Base-by-base conservation (phyloP, 2,888 invertebrate species). In the Coleophora flavipennella region DNA sequence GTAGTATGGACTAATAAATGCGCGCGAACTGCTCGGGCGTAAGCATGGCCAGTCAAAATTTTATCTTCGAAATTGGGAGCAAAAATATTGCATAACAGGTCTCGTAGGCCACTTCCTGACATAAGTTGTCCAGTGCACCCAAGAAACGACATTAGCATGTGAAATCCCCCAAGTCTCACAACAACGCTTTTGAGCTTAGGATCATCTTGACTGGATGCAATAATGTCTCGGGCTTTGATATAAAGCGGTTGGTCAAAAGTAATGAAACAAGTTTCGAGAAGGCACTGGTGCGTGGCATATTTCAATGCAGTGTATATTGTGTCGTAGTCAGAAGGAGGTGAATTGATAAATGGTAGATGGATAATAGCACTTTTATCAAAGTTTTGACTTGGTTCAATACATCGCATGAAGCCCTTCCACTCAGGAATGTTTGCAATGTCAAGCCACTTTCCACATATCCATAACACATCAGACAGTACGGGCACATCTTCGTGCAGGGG, bases 171-270 rank as follows among this genome's bases (percentile, higher is more conserved):
- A 14, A 69, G 50, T 53, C 44, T 53, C 8, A 65, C 53, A 43
- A 63, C 44, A 14, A 41, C n/a, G n/a, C n/a, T 41, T 25, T 49
- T 53, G 3, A 38, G 40, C 13, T 50, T 28, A 27, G 9, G 27
- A 8, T 6, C 7, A 14, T 45, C 36, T 45, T 47, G 40, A 37
- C 48, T 11, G 10, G 46, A 40, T 35, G 46, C 37, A 3, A 58
- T 48, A 28, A 67, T 62, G 38, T 65, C 60, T n/a, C 52, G 44
- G 13, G 62, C 64, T 50, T 66, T 69, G 2, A 33, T 36, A 40
- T 52, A 63, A n/a, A 65, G 44, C 3, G 62, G 66, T 32, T 63
- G 66, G 43, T 64, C 62, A 46, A 63, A 64, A 26, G 61, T 66
- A 20, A 61, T 47, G 26, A 62, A 42, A 39, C 51, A 51, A 9